Base-by-base conservation (phyloP, 2,113 vertebrate genomes). In the Eulacestoma nigropectus region DNA sequence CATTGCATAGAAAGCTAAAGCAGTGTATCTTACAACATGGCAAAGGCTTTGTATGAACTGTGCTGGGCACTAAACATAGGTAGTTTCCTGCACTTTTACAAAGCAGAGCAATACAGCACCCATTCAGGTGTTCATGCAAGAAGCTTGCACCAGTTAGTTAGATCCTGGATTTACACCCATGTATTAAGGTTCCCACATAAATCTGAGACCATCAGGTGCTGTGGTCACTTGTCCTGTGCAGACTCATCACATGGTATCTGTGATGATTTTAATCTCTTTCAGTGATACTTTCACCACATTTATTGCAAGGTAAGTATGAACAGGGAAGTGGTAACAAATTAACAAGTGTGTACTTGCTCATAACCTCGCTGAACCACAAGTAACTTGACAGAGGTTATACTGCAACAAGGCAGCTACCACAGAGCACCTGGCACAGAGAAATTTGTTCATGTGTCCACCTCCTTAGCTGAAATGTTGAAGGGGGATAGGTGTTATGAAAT, bases 21-120 rank as follows among this genome's bases (percentile, higher is more conserved):
- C 33, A 59, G 13, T 30, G 5, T 8, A n/a, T 37, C n/a, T 69
- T 62, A 87, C 21, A 82, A 32, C 18, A 55, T 1, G 4, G 37
- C n/a, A 80, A 87, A 16, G 18, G 39, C 18, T 39, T 35, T 87
- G 32, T 16, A 80, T 56, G 39, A 88, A 57, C 46, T 37, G 8
- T 60, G 49, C 53, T 39, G 23, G 16, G 30, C 0, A 0, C 35
- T 25, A 84, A 35, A 60, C 11, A 59, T 0, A 52, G 22, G 17
- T 9, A 59, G 22, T 17, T 81, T 87, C 39, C 47, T 59, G 30
- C 15, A 44, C 37, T 75, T 90, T 16, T 5, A 21, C 21, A 55
- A 35, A 73, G 57, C n/a, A 89, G 33, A 89, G 30, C 23, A 70
- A 81, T 27, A 39, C 6, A 59, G 18, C 14, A 55, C 19, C 21